These are phyloP conservation scores for Oriolus oriolus DNA, from an alignment of 2,113 vertebrate species.

Conservation along the genomic window DNA sequence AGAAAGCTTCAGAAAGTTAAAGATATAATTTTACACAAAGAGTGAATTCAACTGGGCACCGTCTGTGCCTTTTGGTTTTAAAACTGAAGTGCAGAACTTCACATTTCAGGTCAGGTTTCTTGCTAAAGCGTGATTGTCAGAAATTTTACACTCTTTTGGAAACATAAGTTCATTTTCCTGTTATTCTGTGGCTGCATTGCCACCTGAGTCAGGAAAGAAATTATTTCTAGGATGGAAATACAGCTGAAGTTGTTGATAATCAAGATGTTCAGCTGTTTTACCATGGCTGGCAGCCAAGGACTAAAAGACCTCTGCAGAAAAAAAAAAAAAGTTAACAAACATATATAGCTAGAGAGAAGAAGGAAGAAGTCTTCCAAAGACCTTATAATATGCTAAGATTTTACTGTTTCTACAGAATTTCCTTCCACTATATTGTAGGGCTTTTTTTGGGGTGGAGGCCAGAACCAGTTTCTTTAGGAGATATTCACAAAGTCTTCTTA, in stretches of 20 bases:
- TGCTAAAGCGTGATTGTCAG: background rate
- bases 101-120: background rate
- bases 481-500: background rate
- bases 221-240: slow-evolving; percentile 45
- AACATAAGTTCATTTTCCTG: slow-evolving; percentile 18
- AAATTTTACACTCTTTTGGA: background rate
- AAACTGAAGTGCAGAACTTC: background rate
- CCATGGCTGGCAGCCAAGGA: slow-evolving; percentile 4
- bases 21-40: background rate
- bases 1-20: background rate
- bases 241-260: slow-evolving; percentile 35
- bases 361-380: background rate
- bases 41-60: background rate
- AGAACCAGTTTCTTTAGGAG: background rate
- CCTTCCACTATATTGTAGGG: background rate
- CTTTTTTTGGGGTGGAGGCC: background rate
- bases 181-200: background rate
- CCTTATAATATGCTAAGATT: background rate
- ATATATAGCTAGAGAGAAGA: background rate
- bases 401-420: background rate
- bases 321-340: background rate
- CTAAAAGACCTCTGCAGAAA: background rate
- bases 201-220: slow-evolving; percentile 28
- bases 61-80: background rate
- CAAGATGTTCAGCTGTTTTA: slow-evolving; percentile 30